Percentiles rank a stretch among this genome's conserved stretches.
Evolutionary conservation across 2,797 vertebrate species (phyloP).

Genomic region (Phataginus tricuspis): DNA sequence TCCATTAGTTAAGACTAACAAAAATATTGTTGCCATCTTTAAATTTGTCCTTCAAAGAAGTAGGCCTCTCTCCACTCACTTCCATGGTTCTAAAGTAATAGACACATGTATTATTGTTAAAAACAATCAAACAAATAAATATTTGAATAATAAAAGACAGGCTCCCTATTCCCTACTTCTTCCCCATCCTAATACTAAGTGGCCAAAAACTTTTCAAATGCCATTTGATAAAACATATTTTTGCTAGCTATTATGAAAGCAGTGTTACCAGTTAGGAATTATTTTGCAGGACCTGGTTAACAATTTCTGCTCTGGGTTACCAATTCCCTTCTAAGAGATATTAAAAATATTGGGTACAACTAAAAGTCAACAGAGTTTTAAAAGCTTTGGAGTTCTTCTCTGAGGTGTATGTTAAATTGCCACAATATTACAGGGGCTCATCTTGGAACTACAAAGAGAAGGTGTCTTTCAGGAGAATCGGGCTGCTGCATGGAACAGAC

Average conservation of each 20-base stretch:
- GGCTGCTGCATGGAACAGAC: conserved; percentile 52
- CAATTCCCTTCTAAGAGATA: not conserved
- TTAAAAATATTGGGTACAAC: not conserved
- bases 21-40: not conserved
- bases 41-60: not conserved
- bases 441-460: conserved; percentile 21
- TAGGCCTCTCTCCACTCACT: not conserved
- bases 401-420: not conserved
- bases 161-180: not conserved
- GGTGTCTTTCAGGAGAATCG: conserved; percentile 31
- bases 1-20: not conserved
- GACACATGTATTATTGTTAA: not conserved
- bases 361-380: not conserved
- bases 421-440: not conserved
- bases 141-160: not conserved
- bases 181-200: not conserved
- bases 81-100: not conserved
- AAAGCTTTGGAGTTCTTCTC: conserved; percentile 3
- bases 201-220: not conserved
- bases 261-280: not conserved
- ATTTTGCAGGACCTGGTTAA: not conserved
- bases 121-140: not conserved
- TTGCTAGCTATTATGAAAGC: not conserved
- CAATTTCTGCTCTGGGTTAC: not conserved
- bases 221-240: not conserved